Evolutionary conservation across 2,113 vertebrate genomes (phyloP).

Genomic region (Neogale vison): DNA sequence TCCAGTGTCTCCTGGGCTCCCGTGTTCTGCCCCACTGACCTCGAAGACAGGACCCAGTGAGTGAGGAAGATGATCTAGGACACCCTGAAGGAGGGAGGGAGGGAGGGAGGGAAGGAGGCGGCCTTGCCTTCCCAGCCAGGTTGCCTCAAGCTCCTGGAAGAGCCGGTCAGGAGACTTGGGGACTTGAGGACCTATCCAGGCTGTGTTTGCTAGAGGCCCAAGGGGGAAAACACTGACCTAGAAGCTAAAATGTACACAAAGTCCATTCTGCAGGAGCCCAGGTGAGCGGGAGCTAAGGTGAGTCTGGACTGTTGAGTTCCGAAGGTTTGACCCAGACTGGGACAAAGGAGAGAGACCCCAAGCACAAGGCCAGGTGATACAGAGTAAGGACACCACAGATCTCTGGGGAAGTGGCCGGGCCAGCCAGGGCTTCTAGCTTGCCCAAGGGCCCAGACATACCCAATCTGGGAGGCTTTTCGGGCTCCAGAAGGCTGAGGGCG

Average conservation of each 20-base stretch:
- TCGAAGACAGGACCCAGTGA: background rate
- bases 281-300: fast-evolving
- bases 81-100: background rate
- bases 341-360: background rate
- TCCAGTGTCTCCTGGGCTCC: background rate
- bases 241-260: background rate
- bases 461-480: fast-evolving
- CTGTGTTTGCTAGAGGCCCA: background rate
- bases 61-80: background rate
- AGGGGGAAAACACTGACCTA: background rate
- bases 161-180: background rate
- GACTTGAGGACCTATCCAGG: background rate
- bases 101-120: fast-evolving
- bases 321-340: too few species aligned
- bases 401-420: background rate
- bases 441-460: too few species aligned
- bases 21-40: conserved; percentile 37
- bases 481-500: background rate
- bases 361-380: too few species aligned
- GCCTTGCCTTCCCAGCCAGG: background rate
- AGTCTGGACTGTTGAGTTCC: background rate
- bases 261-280: background rate
- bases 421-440: background rate
- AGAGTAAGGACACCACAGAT: background rate
- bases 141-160: background rate